Base-by-base conservation (phyloP, 92 coral and sea anemone species). In the Bergia sp. region DNA sequence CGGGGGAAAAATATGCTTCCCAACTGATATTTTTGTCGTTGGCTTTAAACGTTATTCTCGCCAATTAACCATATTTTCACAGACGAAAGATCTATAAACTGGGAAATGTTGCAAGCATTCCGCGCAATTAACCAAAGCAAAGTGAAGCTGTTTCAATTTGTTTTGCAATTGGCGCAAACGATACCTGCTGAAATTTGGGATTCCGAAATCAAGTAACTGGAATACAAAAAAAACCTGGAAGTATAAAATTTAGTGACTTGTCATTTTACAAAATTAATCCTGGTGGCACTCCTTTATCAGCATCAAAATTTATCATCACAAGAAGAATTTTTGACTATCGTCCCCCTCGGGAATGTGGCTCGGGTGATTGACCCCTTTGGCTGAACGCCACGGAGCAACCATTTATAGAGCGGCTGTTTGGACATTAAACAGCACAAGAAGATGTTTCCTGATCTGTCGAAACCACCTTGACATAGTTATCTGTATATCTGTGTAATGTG, bases 401-500 rank as follows among this genome's bases (percentile, higher is more conserved):
- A 6, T 3, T 2, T 4, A 20, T 20, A 61, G 40, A 73, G 13
- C 42, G 37, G 15, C 77, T 73, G 37, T 73, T 10, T 73, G 77
- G 77, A 73, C 16, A 73, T 5, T 29, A 37, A 9, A 38, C 77
- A 73, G 69, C 69, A 16, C 69, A 41, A 41, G 53, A 37, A 76
- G 55, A 44, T 79, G 37, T 42, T 45, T 79, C 66, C 39, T 44
- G 58, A 79, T 47, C 42, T 44, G 65, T 79, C 13, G 42, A 79
- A 45, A 50, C 53, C 66, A 79, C 42, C 66, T 79, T 49, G 42
- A 47, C 65, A 23, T 15, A 76, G 69, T 18, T 61, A 4, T 73
- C 39, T 10, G 77, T 79, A 5, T 47, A 45, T 49, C 66, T 79
- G 41, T 79, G 49, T 79, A 79, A 79, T 38, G 82, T 79, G 42